Evolutionary conservation across 2,888 invertebrate species (phyloP).

Genomic region (Noctua fimbriata): DNA sequence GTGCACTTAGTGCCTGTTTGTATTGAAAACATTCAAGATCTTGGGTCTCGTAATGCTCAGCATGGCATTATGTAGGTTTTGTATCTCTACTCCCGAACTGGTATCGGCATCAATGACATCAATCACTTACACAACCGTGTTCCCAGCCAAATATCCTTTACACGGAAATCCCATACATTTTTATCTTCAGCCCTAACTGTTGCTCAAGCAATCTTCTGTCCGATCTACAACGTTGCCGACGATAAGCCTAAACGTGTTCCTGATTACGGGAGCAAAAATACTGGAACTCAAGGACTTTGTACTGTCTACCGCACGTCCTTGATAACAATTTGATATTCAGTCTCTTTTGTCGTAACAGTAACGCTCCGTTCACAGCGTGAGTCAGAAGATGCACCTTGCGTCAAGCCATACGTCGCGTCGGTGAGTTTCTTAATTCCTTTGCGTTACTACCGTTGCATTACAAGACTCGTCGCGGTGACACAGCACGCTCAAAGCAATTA

Average conservation of each 20-base stretch:
- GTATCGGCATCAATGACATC: slow-evolving; percentile 15
- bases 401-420: not conserved
- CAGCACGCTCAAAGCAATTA: not conserved
- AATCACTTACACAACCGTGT: slow-evolving; percentile 22
- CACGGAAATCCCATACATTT: slow-evolving; percentile 25
- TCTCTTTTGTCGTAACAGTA: not conserved
- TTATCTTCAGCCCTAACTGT: slow-evolving; percentile 53
- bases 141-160: slow-evolving; percentile 7
- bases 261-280: slow-evolving; percentile 40
- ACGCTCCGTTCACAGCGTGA: not conserved
- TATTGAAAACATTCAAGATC: not conserved
- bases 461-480: not conserved
- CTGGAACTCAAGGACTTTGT: slow-evolving; percentile 27
- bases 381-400: not conserved
- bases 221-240: slow-evolving; percentile 43
- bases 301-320: not conserved
- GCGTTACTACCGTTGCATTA: not conserved
- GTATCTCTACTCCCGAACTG: slow-evolving; percentile 6
- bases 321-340: not conserved
- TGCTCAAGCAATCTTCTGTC: slow-evolving; percentile 56
- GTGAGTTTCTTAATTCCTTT: not conserved
- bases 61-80: not conserved
- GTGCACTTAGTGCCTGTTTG: not conserved
- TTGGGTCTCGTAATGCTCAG: not conserved
- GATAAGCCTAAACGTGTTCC: slow-evolving; percentile 49